These are phyloP conservation scores for Characodon lateralis DNA, from an alignment of 2,797 vertebrate species.

Conservation along the genomic window DNA sequence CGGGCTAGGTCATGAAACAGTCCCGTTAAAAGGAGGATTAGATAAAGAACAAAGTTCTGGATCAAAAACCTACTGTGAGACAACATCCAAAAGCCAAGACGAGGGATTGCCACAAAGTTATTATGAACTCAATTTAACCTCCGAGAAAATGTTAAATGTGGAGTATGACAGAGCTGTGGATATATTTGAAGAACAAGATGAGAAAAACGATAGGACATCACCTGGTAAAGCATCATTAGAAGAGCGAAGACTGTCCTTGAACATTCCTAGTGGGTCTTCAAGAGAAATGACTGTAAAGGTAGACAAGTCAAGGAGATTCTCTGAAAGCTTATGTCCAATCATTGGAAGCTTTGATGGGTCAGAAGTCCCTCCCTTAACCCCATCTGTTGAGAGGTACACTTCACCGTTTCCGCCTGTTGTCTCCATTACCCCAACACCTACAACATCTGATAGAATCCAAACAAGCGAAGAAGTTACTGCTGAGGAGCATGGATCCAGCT, in stretches of 20 bases:
- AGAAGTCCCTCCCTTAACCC: conserved; percentile 37
- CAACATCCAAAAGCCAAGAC: conserved; percentile 82
- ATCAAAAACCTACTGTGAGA: conserved; percentile 86
- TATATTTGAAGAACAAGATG: conserved; percentile 24
- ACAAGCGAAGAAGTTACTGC: conserved; percentile 15
- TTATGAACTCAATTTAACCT: conserved; percentile 87
- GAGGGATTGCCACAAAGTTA: conserved; percentile 80
- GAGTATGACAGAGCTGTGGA: conserved; percentile 16
- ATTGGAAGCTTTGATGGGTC: conserved; percentile 56
- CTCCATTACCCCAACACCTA: conserved; percentile 40
- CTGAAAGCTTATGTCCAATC: conserved; percentile 44
- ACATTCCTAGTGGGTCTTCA: conserved; percentile 33
- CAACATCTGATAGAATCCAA: conserved; percentile 26
- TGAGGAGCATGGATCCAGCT: conserved; percentile 22
- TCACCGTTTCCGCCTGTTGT: conserved; percentile 38
- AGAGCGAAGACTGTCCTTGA: conserved; percentile 59
- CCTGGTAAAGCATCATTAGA: conserved; percentile 41
- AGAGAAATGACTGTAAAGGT: conserved; percentile 2
- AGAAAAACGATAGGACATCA: conserved; percentile 3
- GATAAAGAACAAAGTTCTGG: conserved; percentile 10
- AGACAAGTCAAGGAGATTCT: conserved; percentile 27
- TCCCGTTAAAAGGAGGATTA: conserved; percentile 15
- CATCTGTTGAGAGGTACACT: conserved; percentile 26
- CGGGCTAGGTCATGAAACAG: conserved; percentile 27
- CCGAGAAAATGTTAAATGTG: conserved; percentile 55